A percentile compares a stretch with the other conserved stretches of the same genome.
Conservation (phyloP, 2,797 vertebrate genomes). For the Psittacula echo region DNA sequence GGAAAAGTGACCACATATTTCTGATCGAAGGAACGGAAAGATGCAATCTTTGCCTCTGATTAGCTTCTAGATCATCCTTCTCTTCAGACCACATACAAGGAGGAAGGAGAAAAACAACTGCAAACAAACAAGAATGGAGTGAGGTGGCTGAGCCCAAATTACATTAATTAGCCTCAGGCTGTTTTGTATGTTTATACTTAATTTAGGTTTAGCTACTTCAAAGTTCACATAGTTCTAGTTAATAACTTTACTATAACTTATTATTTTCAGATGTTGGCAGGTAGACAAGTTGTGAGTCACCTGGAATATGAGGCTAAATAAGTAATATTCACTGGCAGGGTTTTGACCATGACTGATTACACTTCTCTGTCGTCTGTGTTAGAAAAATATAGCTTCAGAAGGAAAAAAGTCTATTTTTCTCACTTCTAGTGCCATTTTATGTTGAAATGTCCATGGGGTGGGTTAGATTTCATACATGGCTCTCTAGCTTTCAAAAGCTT, state of each 20-base stretch:
- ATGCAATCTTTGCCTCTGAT: not conserved
- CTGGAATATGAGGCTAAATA: constrained; percentile 72
- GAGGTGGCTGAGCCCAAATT: constrained; percentile 55
- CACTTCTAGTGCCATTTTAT: constrained; percentile 50
- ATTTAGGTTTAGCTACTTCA: constrained; percentile 73
- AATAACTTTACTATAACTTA: constrained; percentile 73
- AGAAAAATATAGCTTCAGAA: constrained; percentile 71
- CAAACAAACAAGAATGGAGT: constrained; percentile 66
- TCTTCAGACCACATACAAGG: constrained; percentile 44
- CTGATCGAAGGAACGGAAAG: not conserved
- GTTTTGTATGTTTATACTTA: constrained; percentile 68
- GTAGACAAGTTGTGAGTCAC: constrained; percentile 71
- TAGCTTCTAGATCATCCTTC: not conserved
- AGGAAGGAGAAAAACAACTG: constrained; percentile 40
- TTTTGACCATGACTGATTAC: constrained; percentile 68
- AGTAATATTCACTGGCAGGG: constrained; percentile 66
- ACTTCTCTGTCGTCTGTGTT: constrained; percentile 59
- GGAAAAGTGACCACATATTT: not conserved
- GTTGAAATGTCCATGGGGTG: constrained; percentile 48
- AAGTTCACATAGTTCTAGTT: constrained; percentile 66
- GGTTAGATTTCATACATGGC: constrained; percentile 53
- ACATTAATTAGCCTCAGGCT: constrained; percentile 63
- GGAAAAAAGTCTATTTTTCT: constrained; percentile 56
- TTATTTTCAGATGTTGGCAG: constrained; percentile 74
- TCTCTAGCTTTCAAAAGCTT: constrained; percentile 68